Evolutionary conservation across 2,888 invertebrate species (phyloP).

Genomic region (Galerucella nymphaeae): DNA sequence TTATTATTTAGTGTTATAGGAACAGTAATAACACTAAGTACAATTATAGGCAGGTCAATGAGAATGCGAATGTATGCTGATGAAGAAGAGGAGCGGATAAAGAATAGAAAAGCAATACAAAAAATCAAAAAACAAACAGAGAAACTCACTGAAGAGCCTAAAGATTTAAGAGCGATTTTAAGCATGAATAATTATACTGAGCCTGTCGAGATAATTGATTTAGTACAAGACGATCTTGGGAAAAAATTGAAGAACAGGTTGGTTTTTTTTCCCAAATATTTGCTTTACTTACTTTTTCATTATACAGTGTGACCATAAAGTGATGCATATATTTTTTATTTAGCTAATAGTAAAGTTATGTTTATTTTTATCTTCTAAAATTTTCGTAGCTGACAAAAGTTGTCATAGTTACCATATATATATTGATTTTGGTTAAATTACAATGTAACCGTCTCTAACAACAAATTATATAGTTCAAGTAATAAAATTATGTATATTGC

Average conservation of each 20-base stretch:
- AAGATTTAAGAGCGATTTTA: slow-evolving; percentile 54
- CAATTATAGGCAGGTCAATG: slow-evolving; percentile 15
- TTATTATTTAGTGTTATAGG: neutral
- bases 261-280: neutral
- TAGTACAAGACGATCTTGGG: slow-evolving; percentile 52
- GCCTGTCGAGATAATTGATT: slow-evolving; percentile 32
- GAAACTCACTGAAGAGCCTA: slow-evolving; percentile 51
- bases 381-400: slow-evolving; percentile 2
- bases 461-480: neutral
- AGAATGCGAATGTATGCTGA: slow-evolving; percentile 93
- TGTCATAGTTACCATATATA: neutral
- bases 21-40: neutral
- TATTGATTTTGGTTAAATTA: neutral
- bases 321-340: too few species aligned
- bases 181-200: slow-evolving; percentile 48
- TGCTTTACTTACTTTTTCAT: too few species aligned
- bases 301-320: too few species aligned
- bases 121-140: slow-evolving; percentile 61
- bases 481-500: neutral
- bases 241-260: slow-evolving; percentile 52
- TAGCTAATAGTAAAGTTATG: too few species aligned
- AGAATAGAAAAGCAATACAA: slow-evolving; percentile 58
- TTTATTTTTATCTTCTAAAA: neutral
- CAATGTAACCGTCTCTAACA: neutral
- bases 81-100: slow-evolving; percentile 78